Base-by-base conservation (phyloP, 2,797 vertebrate species). In the Ptychadena robeensis region DNA sequence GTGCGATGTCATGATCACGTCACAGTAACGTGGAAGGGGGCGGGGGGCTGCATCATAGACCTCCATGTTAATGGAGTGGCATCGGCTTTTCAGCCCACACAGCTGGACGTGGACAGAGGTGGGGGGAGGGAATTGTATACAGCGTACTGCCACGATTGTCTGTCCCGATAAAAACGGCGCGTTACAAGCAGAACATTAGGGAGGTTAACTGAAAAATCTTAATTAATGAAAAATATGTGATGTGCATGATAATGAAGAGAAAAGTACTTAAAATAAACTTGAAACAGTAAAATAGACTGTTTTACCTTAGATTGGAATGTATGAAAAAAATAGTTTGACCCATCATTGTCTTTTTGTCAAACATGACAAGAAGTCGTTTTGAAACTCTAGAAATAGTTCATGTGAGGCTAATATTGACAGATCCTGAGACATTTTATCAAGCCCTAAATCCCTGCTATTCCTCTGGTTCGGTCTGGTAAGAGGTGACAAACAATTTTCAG, bases 401-500 rank as follows among this genome's bases (percentile, higher is more conserved):
- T 78, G 37, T 83, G 81, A 66, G 22, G 67, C 59, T 65, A 78
- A 83, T 83, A 83, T 78, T 83, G 81, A 83, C 81, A 83, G 74
- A 83, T 66, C 38, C 32, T 65, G 32, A 79, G 68, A 79, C 67
- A 69, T 71, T 82, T 83, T 79, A 83, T 73, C 81, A 65, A 65
- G 74, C 81, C 68, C 57, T 73, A 78, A 83, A 83, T 83, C 74
- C 57, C 59, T 35, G 67, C 68, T 65, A n/a, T 78, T 83, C 59
- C 61, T 78, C 59, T 78, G 66, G 48, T 78, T 78, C 66, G 67
- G 74, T 73, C 31, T 73, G 38, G 73, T n/a, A 82, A 73, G 63
- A 78, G 74, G 74, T 83, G 81, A 83, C 74, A 83, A 79, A 83
- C 66, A 78, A 83, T 78, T 82, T 78, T 78, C 81, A 73, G 67